Percentiles rank a stretch among this genome's conserved stretches.
These are phyloP conservation scores for Erpornis zantholeuca DNA, from an alignment of 2,113 vertebrate species.

Conservation along the genomic window DNA sequence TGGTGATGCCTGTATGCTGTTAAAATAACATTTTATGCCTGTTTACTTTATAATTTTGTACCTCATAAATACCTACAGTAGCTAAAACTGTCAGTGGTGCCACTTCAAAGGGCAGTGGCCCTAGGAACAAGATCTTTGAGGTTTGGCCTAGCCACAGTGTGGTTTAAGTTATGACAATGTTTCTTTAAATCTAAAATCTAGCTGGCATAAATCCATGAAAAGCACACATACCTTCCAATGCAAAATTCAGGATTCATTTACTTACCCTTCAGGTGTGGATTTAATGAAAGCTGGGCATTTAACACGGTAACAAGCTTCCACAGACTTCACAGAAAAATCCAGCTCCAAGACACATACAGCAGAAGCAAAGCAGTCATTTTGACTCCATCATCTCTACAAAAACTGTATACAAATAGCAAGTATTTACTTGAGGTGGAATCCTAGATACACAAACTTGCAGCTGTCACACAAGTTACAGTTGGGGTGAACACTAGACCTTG, in stretches of 20 bases:
- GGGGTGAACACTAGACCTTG: neutral
- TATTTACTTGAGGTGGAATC: neutral
- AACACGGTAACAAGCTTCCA: neutral
- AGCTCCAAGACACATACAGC: neutral
- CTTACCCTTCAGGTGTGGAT: neutral
- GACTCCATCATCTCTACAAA: neutral
- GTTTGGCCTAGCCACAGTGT: conserved; percentile 5
- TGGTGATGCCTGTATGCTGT: neutral
- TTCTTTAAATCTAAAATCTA: conserved; percentile 29
- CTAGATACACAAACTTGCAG: neutral
- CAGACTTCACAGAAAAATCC: neutral
- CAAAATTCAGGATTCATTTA: neutral
- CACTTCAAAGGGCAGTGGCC: conserved; percentile 26
- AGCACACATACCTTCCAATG: neutral
- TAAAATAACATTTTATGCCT: conserved; percentile 2
- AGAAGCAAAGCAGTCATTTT: neutral
- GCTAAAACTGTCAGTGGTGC: conserved; percentile 5
- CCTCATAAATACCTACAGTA: conserved; percentile 40
- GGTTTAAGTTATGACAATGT: conserved; percentile 34
- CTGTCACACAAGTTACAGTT: neutral
- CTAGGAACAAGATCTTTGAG: conserved; percentile 28
- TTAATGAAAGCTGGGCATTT: conserved; percentile 32
- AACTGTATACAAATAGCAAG: neutral
- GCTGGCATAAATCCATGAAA: conserved; percentile 21
- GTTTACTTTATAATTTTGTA: conserved; percentile 43